A percentile compares a stretch with the other conserved stretches of the same genome.
Conservation (phyloP, 1,140 invertebrate species). For the Caerostris extrusa region DNA sequence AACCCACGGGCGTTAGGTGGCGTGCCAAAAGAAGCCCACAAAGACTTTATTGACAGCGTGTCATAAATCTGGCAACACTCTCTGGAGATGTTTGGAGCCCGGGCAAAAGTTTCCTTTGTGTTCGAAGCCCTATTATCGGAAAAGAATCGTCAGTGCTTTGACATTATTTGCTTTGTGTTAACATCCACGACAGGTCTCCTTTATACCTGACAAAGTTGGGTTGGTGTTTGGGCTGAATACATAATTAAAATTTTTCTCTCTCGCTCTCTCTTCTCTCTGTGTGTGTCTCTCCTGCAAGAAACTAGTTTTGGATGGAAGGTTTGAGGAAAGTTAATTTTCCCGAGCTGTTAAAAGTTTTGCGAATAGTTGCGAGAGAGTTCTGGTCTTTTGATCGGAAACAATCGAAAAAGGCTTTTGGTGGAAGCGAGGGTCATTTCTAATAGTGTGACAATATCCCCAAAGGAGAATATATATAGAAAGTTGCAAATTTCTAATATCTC, state of each 20-base stretch:
- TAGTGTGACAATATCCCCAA: too few species aligned
- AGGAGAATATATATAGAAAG: too few species aligned
- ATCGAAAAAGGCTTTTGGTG: too few species aligned
- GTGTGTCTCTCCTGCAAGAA: not conserved
- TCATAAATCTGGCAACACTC: constrained; percentile 73
- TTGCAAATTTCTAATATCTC: too few species aligned
- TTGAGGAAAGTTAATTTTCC: constrained; percentile 22
- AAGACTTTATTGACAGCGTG: constrained; percentile 73
- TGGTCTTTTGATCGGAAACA: too few species aligned
- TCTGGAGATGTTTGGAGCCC: constrained; percentile 37
- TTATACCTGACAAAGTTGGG: constrained; percentile 30
- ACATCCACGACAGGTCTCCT: constrained; percentile 42
- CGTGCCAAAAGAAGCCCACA: constrained; percentile 49
- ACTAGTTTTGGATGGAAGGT: not conserved
- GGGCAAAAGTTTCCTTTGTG: constrained; percentile 47
- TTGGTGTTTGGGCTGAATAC: constrained; percentile 41
- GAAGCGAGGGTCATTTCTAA: too few species aligned
- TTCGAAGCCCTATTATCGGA: constrained; percentile 41
- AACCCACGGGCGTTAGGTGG: constrained; percentile 66
- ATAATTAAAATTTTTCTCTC: constrained; percentile 56
- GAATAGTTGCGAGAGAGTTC: not conserved
- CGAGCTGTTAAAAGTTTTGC: constrained; percentile 4
- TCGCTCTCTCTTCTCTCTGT: not conserved
- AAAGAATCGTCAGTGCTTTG: constrained; percentile 59
- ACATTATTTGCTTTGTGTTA: constrained; percentile 74